Percentiles rank a stretch among this genome's conserved stretches.
Conservation (phyloP, 2,888 invertebrate genomes). For the Beris morrisii region DNA sequence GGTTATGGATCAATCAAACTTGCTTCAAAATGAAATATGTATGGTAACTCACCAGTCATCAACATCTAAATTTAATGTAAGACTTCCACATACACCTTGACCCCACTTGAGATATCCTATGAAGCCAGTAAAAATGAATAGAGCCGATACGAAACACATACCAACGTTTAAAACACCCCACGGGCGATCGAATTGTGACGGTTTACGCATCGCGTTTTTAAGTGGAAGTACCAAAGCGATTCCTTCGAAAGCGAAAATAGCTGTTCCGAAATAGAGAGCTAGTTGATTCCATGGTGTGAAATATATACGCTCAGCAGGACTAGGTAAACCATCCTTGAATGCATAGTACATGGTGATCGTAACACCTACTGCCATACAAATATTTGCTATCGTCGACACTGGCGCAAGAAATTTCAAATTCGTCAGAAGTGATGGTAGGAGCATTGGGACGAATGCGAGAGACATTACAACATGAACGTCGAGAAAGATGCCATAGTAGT, state of each 20-base stretch:
- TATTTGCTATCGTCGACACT: constrained; percentile 75
- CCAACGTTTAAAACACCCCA: constrained; percentile 88
- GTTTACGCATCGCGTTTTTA: constrained; percentile 86
- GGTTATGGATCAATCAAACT: constrained; percentile 18
- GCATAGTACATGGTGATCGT: constrained; percentile 77
- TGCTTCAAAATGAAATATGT: background rate
- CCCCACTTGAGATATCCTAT: constrained; percentile 89
- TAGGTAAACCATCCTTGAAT: constrained; percentile 71
- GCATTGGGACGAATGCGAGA: constrained; percentile 70
- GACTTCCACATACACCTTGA: constrained; percentile 75
- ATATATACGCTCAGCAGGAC: constrained; percentile 62
- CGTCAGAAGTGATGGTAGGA: constrained; percentile 73
- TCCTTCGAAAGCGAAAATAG: constrained; percentile 95
- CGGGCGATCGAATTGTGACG: constrained; percentile 74
- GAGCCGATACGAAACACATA: constrained; percentile 76
- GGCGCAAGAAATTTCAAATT: constrained; percentile 77
- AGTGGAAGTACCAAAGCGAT: constrained; percentile 92
- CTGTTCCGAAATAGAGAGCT: constrained; percentile 95
- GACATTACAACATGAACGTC: constrained; percentile 75
- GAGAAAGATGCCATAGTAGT: constrained; percentile 64
- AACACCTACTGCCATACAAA: constrained; percentile 75
- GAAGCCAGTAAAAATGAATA: constrained; percentile 83
- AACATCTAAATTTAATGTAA: constrained; percentile 81
- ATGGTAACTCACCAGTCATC: constrained; percentile 37
- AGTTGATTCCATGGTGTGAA: constrained; percentile 62